Conservation (phyloP, 2,113 vertebrate species). For the Cephalophus harveyi region DNA sequence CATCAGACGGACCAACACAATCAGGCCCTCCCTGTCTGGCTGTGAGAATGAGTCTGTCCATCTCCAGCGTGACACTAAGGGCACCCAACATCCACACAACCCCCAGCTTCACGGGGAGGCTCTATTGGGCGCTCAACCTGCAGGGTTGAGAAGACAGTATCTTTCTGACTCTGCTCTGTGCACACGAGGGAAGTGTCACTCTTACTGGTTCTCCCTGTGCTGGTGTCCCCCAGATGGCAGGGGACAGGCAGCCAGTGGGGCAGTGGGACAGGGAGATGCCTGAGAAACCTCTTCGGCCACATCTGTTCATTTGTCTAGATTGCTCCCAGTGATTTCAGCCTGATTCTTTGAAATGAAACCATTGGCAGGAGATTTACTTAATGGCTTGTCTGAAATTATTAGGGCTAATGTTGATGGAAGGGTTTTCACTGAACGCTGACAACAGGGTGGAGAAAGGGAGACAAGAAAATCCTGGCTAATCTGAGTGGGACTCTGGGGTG, state of each 20-base stretch:
- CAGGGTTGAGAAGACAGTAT: neutral
- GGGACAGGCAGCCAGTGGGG: neutral
- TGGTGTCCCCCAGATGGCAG: neutral
- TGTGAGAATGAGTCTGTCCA: neutral
- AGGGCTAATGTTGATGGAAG: neutral
- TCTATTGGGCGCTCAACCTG: rapidly evolving
- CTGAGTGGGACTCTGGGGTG: neutral
- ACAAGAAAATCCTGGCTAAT: neutral
- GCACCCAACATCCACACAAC: neutral
- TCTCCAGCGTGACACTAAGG: neutral
- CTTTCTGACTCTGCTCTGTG: neutral
- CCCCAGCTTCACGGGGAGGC: neutral
- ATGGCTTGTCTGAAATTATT: neutral
- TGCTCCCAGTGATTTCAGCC: neutral
- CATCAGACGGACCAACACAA: rapidly evolving
- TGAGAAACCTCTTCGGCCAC: rapidly evolving
- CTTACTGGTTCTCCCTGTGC: neutral
- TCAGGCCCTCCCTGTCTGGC: rapidly evolving
- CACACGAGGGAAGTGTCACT: neutral
- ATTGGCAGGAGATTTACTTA: neutral
- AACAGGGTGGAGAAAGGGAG: rapidly evolving
- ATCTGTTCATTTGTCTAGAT: neutral
- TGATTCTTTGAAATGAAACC: neutral
- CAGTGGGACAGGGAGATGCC: neutral
- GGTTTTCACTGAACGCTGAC: neutral